Base-by-base conservation (phyloP, 2,888 invertebrate species). In the Clusia tigrina region DNA sequence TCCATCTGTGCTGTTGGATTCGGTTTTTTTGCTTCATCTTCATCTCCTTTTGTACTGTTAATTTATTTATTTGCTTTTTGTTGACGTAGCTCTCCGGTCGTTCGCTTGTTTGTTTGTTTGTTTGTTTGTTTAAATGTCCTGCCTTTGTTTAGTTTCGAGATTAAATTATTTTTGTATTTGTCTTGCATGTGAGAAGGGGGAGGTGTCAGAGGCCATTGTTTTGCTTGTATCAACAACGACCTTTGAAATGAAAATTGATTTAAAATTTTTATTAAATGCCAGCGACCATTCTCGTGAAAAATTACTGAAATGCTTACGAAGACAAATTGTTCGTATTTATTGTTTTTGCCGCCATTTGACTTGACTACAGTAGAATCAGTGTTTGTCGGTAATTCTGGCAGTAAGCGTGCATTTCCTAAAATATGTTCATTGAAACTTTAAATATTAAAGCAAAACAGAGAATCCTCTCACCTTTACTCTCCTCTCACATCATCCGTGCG, bases 121-220 rank as follows among this genome's bases (percentile, higher is more conserved):
- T 2, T 22, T 18, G 2, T n/a, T n/a, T 48, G 48, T 48, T 42
- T 22, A 20, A 48, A 22, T 48, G 48, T 48, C 48, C 20, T 20
- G 18, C 48, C 15, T 48, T 48, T 48, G 48, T 48, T 48, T 48
- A 48, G 48, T 48, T 22, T 48, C 15, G 48, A 22, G 48, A 48
- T 48, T 48, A 48, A 48, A 48, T 48, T 48, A 48, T 18, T 20
- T 48, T 48, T 48, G 48, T 20, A n/a, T n/a, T n/a, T 48, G 48
- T 48, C 18, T 48, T 18, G 48, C 48, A 3, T 48, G 48, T 48
- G 9, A 12, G 12, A n/a, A n/a, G n/a, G n/a, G n/a, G n/a, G n/a
- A n/a, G n/a, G n/a, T n/a, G 6, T 15, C 42, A 12, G 3, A 12
- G 42, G n/a, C n/a, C 9, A 15, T 42, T 42, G 3, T n/a, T 42